phyloP scores from a whole-genome alignment of 2,113 vertebrate species.

The Psophia crepitans region DNA sequence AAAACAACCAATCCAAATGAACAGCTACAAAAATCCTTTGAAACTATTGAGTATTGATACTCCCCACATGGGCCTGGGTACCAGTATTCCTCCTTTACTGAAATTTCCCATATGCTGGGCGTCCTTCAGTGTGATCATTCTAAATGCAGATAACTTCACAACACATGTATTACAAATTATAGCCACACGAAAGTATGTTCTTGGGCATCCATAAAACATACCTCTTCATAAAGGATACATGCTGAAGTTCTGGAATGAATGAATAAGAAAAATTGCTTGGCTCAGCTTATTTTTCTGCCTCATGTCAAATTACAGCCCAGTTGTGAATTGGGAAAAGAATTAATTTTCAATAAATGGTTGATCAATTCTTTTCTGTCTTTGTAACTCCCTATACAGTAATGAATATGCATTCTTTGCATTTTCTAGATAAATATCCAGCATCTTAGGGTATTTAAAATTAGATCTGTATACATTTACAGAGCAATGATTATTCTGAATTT shows the following conservation, averaged over 20 bases:
- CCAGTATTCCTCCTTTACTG: neutral
- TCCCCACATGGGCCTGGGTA: neutral
- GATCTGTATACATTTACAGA: conserved; percentile 69
- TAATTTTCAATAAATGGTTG: conserved; percentile 51
- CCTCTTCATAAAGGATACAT: neutral
- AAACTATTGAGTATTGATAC: neutral
- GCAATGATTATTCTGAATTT: conserved; percentile 74
- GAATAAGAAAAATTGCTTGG: neutral
- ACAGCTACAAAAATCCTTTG: neutral
- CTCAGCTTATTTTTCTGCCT: conserved; percentile 22
- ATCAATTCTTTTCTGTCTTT: conserved; percentile 58
- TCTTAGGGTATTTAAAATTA: conserved; percentile 74
- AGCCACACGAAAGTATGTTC: neutral
- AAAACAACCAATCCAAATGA: no score
- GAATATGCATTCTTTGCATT: conserved; percentile 64
- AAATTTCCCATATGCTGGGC: neutral
- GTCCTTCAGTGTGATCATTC: neutral
- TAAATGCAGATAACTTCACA: neutral
- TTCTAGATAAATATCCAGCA: conserved; percentile 64
- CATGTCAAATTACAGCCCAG: neutral
- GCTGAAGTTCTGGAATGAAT: neutral
- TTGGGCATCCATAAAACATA: neutral
- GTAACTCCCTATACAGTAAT: conserved; percentile 19
- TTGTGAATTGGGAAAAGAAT: conserved; percentile 29
- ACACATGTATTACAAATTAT: neutral